Percentiles rank a stretch among this genome's conserved stretches.
These are phyloP conservation scores for Cryptotis parvus DNA, from an alignment of 2,113 vertebrate species.

Conservation along the genomic window DNA sequence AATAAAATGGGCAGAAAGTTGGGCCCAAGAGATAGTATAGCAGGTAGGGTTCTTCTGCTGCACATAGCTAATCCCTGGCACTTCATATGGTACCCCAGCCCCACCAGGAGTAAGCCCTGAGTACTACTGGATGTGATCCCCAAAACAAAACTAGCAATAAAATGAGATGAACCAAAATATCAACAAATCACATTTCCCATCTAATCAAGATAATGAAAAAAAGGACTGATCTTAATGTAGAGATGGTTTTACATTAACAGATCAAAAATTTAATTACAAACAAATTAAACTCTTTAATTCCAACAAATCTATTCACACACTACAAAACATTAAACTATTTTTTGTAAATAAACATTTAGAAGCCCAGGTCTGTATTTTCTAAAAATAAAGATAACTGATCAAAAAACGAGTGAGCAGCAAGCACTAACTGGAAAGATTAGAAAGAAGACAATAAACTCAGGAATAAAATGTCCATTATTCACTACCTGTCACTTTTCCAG, in stretches of 20 bases:
- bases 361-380: not conserved
- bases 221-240: not conserved
- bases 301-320: not conserved
- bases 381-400: constrained; percentile 8
- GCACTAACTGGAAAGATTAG: not conserved
- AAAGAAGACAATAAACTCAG: constrained; percentile 24
- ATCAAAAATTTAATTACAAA: constrained; percentile 26
- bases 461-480: not conserved
- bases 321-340: not conserved
- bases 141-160: no score
- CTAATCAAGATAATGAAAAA: not conserved
- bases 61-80: no score
- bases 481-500: not conserved
- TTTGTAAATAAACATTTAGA: constrained; percentile 12
- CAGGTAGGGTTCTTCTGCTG: no score
- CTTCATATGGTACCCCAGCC: no score
- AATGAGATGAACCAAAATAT: not conserved
- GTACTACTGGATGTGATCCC: no score
- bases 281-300: not conserved
- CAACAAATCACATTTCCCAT: constrained; percentile 33
- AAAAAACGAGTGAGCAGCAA: not conserved
- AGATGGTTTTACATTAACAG: constrained; percentile 5
- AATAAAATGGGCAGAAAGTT: no score
- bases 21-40: no score
- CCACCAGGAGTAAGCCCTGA: no score